phyloP scores from a whole-genome alignment of 2,888 invertebrate genomes.

The Hypomecis atomaria region DNA sequence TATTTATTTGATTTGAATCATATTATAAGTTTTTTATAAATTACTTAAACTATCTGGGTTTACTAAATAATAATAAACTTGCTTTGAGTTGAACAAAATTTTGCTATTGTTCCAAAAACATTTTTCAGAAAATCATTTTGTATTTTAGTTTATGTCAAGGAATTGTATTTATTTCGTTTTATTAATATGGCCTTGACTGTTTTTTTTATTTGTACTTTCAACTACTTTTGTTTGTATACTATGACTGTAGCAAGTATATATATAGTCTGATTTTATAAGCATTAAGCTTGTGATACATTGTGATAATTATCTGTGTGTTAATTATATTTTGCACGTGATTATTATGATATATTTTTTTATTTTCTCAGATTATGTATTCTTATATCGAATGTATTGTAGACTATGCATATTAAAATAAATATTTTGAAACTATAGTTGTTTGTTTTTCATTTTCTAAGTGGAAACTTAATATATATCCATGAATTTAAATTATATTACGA shows the following conservation, averaged over 20 bases:
- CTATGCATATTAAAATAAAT: slow-evolving; percentile 8
- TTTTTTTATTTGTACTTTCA: neutral
- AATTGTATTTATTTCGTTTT: neutral
- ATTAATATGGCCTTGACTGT: neutral
- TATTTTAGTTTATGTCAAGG: too few species aligned
- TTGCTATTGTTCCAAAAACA: too few species aligned
- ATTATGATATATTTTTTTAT: slow-evolving; percentile 2
- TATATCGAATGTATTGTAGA: slow-evolving; percentile 4
- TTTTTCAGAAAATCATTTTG: too few species aligned
- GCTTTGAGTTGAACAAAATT: too few species aligned
- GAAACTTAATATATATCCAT: too few species aligned
- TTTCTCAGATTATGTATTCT: neutral
- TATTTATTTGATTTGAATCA: too few species aligned
- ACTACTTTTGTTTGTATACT: neutral
- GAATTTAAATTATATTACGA: too few species aligned
- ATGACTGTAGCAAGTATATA: slow-evolving; percentile 38
- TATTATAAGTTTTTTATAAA: too few species aligned
- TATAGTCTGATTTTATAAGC: slow-evolving; percentile 61
- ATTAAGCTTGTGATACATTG: slow-evolving; percentile 71
- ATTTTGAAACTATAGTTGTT: slow-evolving; percentile 1
- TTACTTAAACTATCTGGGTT: too few species aligned
- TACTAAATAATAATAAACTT: too few species aligned
- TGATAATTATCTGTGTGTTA: slow-evolving; percentile 54
- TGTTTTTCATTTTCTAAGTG: neutral
- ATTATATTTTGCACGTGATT: slow-evolving; percentile 7